Base-by-base conservation (phyloP, 2,797 vertebrate species). In the Sternotherus odoratus region DNA sequence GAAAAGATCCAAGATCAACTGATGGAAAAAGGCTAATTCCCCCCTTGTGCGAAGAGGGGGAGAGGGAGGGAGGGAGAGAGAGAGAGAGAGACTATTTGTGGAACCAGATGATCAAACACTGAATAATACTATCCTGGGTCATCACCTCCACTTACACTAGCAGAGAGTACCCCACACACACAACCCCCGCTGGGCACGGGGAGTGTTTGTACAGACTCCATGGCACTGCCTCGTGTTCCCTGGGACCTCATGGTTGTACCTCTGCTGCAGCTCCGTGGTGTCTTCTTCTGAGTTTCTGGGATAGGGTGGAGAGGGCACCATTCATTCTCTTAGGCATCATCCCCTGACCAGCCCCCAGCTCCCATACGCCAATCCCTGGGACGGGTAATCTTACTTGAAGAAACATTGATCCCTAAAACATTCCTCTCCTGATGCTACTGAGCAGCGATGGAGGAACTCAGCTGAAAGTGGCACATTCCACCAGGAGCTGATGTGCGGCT, bases 1-100 rank as follows among this genome's bases (percentile, higher is more conserved):
- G 57, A 12, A 53, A 87, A 94, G 86, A 88, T 97, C 95, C 94
- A 96, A 96, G 93, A 96, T 90, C 94, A 95, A 85, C 91, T 75
- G 91, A 88, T 90, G 88, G 80, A 91, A 91, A 94, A 92, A 92
- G 89, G 86, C 78, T 30, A 91, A 88, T 91, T 48, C 94, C 49
- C 75, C 94, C 33, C 13, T 86, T 91, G 78, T 21, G 33, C 33
- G 54, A 11, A 11, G 53, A 19, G 33, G 83, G 83, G 33, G 0
- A 6, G 83, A 93, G 77, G 77, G 79, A 95, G 49, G n/a, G n/a
- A n/a, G 13, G 5, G 0, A 5, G 84, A 92, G 75, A 78, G 82
- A 94, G 46, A 16, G 5, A 66, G 13, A 24, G 66, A 88, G 78
- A 46, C 63, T 96, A 83, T 96, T 95, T 95, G 89, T 94, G 94